Evolutionary conservation across 2,113 vertebrate species (phyloP).

Genomic region (Hylia prasina): DNA sequence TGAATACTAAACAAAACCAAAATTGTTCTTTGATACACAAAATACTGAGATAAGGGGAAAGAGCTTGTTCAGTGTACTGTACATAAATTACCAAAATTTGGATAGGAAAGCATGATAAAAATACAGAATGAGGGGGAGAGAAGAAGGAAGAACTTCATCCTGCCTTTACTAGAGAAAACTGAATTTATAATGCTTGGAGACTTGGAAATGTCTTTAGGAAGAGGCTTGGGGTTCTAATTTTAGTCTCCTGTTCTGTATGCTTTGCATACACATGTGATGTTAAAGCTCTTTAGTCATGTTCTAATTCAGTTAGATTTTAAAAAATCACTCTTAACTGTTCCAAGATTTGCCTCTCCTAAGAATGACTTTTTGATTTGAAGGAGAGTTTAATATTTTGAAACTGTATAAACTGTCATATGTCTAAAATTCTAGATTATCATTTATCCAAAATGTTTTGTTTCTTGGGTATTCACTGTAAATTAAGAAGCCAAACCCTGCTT

Average conservation of each 20-base stretch:
- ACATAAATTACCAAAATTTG: not conserved
- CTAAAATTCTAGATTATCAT: not conserved
- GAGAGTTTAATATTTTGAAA: not conserved
- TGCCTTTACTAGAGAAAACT: not conserved
- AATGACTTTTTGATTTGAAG: not conserved
- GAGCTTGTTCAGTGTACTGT: not conserved
- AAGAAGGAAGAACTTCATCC: not conserved
- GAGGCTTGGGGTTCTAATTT: not conserved
- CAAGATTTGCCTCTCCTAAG: not conserved
- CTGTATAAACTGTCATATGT: not conserved
- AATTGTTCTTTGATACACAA: not conserved
- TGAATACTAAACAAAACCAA: not conserved
- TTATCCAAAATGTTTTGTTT: not conserved
- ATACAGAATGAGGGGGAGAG: not conserved
- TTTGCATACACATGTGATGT: not conserved
- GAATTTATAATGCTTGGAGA: not conserved
- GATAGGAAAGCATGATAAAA: not conserved
- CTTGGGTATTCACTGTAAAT: not conserved
- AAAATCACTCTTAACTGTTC: not conserved
- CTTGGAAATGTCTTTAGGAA: not conserved
- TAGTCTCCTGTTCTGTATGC: not conserved
- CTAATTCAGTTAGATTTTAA: not conserved
- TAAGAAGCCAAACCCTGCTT: not conserved
- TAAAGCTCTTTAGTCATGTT: not conserved
- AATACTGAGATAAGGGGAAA: not conserved